Conservation (phyloP, 2,113 vertebrate genomes). For the Anguilla rostrata region DNA sequence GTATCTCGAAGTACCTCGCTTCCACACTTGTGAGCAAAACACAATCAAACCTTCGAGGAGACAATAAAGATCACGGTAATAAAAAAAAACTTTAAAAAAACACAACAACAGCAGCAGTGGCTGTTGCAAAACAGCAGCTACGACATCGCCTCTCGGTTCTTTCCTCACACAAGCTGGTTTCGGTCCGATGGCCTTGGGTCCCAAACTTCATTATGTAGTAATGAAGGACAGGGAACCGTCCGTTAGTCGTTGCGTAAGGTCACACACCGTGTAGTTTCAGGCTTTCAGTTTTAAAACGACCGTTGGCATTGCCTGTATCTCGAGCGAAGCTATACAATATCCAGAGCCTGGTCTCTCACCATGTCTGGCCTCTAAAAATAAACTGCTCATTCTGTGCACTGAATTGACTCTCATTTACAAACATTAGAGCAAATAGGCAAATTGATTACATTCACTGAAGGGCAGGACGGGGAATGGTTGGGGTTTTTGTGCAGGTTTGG, state of each 20-base stretch:
- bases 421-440: conserved; percentile 28
- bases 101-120: background rate
- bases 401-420: conserved; percentile 30
- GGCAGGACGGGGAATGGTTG: conserved; percentile 9
- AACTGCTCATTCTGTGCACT: conserved; percentile 13
- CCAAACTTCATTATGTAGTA: conserved; percentile 6
- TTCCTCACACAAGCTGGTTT: background rate
- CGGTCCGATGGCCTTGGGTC: background rate
- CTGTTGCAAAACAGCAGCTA: background rate
- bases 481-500: conserved; percentile 9
- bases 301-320: background rate
- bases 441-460: conserved; percentile 9
- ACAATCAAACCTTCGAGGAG: background rate
- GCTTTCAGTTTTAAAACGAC: background rate
- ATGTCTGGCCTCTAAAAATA: conserved; percentile 26
- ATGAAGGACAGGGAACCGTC: background rate
- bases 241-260: background rate
- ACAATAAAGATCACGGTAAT: background rate
- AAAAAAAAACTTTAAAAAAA: background rate
- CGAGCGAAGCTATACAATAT: background rate
- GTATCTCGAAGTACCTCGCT: background rate
- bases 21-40: background rate
- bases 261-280: background rate
- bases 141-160: background rate
- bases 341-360: background rate